These are phyloP conservation scores for Urocynchramus pylzowi DNA, from an alignment of 2,113 vertebrate species.

Conservation along the genomic window DNA sequence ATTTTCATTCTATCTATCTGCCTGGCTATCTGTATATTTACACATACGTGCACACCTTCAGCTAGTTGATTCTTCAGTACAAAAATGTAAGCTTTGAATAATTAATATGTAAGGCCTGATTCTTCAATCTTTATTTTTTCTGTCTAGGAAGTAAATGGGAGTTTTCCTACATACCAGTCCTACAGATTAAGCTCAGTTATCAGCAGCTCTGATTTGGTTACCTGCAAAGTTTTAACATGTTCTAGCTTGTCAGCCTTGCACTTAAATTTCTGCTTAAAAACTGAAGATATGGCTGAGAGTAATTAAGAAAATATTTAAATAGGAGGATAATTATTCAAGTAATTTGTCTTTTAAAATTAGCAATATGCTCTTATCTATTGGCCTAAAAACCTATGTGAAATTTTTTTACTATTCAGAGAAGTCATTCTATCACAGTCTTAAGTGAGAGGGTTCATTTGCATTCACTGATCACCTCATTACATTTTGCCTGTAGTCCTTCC, in stretches of 20 bases:
- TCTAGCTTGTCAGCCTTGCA: not conserved
- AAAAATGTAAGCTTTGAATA: not conserved
- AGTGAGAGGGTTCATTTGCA: slow-evolving; percentile 16
- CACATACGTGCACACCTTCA: not conserved
- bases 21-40: not conserved
- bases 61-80: not conserved
- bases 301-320: slow-evolving; percentile 39
- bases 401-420: not conserved
- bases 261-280: slow-evolving; percentile 13
- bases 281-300: not conserved
- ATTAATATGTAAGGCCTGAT: not conserved
- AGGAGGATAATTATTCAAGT: slow-evolving; percentile 21
- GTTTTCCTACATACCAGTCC: not conserved
- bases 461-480: slow-evolving; percentile 12
- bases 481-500: slow-evolving; percentile 1
- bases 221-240: not conserved
- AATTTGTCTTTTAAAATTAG: slow-evolving; percentile 49
- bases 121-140: not conserved
- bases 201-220: not conserved
- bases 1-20: not conserved
- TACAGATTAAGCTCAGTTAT: not conserved
- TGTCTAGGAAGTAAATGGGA: not conserved
- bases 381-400: not conserved
- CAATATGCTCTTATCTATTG: slow-evolving; percentile 20
- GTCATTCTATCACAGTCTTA: not conserved